Percentiles rank a stretch among this genome's conserved stretches.
phyloP scores from a whole-genome alignment of 2,113 vertebrate species.

The Saccopteryx bilineata region DNA sequence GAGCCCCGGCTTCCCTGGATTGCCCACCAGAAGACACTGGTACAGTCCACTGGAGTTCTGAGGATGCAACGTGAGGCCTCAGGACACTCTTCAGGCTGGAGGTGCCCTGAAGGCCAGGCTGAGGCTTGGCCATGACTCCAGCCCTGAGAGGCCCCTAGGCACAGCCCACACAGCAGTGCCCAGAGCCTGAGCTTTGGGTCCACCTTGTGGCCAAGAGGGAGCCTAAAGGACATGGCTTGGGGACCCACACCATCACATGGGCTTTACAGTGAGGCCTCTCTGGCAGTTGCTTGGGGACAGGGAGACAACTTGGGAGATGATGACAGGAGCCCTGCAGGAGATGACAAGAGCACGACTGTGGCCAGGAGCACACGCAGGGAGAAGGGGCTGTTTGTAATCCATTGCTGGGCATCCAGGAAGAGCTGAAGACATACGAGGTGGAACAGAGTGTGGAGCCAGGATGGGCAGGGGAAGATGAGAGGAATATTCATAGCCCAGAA shows the following conservation, averaged over 20 bases:
- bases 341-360: not conserved
- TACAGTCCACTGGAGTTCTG: not conserved
- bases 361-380: not conserved
- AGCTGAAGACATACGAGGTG: not conserved
- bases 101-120: not conserved
- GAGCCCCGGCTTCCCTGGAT: not conserved
- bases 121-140: accelerated
- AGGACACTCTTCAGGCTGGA: not conserved
- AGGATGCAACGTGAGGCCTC: accelerated
- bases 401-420: too few species aligned
- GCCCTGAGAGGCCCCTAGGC: too few species aligned
- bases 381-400: too few species aligned
- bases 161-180: not conserved
- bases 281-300: not conserved
- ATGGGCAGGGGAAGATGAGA: not conserved
- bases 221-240: not conserved
- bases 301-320: not conserved
- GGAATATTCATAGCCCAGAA: not conserved
- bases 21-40: not conserved
- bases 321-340: not conserved
- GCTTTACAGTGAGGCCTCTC: not conserved
- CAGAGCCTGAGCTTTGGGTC: not conserved
- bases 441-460: not conserved
- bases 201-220: not conserved
- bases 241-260: not conserved